Evolutionary conservation across 1,140 invertebrate species (phyloP).

Genomic region (Drosophila trapezifrons): DNA sequence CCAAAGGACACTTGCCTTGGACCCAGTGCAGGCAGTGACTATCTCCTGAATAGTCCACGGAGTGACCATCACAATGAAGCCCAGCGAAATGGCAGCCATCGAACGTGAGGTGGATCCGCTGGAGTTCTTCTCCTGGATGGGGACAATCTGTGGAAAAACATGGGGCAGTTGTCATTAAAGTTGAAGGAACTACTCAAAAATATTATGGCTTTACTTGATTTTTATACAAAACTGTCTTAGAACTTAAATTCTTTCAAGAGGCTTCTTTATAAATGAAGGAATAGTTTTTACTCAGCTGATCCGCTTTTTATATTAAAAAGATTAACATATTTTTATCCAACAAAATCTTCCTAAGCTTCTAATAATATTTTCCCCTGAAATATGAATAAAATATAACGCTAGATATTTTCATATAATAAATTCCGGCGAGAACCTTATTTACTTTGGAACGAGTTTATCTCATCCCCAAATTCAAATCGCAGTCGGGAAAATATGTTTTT

Average conservation of each 20-base stretch:
- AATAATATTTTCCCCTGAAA: background rate
- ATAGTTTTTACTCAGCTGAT: too few relatives aligned
- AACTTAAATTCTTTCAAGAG: too few relatives aligned
- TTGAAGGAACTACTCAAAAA: background rate
- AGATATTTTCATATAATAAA: background rate
- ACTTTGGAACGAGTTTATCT: constrained; percentile 2
- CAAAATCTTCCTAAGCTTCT: background rate
- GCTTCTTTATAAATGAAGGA: background rate
- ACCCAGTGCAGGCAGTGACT: constrained; percentile 93
- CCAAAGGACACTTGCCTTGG: constrained; percentile 85
- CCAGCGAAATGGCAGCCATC: constrained; percentile 94
- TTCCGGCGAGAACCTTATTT: constrained; percentile 1
- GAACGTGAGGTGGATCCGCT: constrained; percentile 92
- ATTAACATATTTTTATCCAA: background rate
- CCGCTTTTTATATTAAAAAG: background rate
- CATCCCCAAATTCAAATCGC: background rate
- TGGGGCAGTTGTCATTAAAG: constrained; percentile 44
- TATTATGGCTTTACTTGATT: background rate
- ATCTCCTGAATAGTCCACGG: constrained; percentile 95
- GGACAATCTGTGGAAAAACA: constrained; percentile 85
- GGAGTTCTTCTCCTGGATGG: constrained; percentile 89
- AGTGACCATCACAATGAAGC: constrained; percentile 94
- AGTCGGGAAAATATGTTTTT: constrained; percentile 11
- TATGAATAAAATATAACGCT: background rate
- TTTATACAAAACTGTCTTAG: background rate